These are phyloP conservation scores for Drosophila biarmipes DNA, from an alignment of 1,140 invertebrate species.

Conservation along the genomic window DNA sequence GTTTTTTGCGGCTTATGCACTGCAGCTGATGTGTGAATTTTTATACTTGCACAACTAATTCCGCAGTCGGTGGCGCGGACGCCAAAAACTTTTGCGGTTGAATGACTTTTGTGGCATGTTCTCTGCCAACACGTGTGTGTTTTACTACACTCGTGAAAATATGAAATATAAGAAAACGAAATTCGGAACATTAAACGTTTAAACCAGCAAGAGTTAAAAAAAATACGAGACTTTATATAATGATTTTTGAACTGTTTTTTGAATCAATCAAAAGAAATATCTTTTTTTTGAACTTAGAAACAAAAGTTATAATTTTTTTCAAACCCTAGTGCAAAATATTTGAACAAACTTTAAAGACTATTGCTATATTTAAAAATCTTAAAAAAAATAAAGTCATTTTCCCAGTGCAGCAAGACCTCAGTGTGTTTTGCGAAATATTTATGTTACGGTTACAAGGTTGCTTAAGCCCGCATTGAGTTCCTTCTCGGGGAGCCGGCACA, in stretches of 20 bases:
- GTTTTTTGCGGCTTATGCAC: slow-evolving; percentile 6
- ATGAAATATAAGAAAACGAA: background rate
- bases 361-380: too few species aligned
- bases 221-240: too few species aligned
- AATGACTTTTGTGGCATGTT: slow-evolving; percentile 70
- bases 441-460: slow-evolving; percentile 75
- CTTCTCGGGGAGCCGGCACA: slow-evolving; percentile 12
- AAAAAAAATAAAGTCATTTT: background rate
- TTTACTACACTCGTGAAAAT: slow-evolving; percentile 1
- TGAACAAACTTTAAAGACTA: too few species aligned
- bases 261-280: too few species aligned
- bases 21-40: slow-evolving; percentile 50
- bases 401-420: slow-evolving; percentile 21
- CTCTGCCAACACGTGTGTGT: slow-evolving; percentile 13
- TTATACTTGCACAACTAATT: slow-evolving; percentile 57
- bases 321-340: too few species aligned
- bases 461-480: slow-evolving; percentile 51
- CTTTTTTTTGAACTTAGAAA: too few species aligned
- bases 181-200: too few species aligned
- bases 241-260: too few species aligned
- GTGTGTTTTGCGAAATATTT: slow-evolving; percentile 66
- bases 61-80: slow-evolving; percentile 36
- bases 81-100: slow-evolving; percentile 69
- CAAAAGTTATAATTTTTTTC: too few species aligned
- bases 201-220: background rate